phyloP scores from a whole-genome alignment of 1,140 invertebrate species.

The Scaptomyza montana region DNA sequence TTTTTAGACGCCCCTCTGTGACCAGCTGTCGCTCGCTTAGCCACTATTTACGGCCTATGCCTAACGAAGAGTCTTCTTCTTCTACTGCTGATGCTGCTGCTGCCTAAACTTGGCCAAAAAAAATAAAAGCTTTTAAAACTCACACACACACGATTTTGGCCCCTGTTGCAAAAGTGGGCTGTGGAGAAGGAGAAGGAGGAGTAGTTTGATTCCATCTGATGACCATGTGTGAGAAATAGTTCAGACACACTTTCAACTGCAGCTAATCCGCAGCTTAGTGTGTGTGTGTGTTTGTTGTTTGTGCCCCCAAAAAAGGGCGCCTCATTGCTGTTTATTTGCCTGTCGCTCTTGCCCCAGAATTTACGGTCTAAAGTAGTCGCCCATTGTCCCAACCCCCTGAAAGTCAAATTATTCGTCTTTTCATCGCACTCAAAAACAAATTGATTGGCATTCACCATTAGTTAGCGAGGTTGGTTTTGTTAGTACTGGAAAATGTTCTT shows the following conservation, averaged over 20 bases:
- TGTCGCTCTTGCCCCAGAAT: constrained; percentile 31
- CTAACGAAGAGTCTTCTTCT: constrained; percentile 1
- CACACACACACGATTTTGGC: background rate
- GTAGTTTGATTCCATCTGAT: constrained; percentile 6
- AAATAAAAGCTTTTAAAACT: constrained; percentile 43
- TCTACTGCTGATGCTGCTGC: background rate
- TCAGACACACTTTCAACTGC: constrained; percentile 31
- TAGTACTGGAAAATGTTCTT: background rate
- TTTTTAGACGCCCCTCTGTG: constrained; percentile 39
- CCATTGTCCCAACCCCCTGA: constrained; percentile 7
- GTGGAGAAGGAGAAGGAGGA: background rate
- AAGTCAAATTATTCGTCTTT: constrained; percentile 14
- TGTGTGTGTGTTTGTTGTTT: background rate
- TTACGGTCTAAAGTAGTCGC: constrained; percentile 30
- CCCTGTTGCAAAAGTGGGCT: background rate
- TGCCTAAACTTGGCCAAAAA: constrained; percentile 44
- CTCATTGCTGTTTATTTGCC: constrained; percentile 23
- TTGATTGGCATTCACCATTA: constrained; percentile 37
- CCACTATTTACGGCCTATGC: constrained; percentile 28
- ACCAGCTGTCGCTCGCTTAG: constrained; percentile 36
- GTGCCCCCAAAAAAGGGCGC: background rate
- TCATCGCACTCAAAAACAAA: constrained; percentile 16
- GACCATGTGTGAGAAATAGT: constrained; percentile 46
- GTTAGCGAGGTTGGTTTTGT: constrained; percentile 16
- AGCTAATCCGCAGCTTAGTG: constrained; percentile 44